Conservation (phyloP, 1,140 invertebrate species). For the Apis cerana region DNA sequence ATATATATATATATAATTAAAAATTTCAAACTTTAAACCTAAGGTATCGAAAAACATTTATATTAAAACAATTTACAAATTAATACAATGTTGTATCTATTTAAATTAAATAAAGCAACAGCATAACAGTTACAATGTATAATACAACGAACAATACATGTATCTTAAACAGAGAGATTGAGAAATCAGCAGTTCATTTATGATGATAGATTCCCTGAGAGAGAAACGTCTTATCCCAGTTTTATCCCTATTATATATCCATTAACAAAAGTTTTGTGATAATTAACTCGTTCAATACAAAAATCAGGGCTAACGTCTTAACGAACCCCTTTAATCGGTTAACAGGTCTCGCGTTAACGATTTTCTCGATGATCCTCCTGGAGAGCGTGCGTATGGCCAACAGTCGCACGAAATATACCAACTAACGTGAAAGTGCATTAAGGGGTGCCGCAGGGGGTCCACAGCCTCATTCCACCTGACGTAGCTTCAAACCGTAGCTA, state of each 20-base stretch:
- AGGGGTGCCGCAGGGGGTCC: neutral
- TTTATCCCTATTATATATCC: neutral
- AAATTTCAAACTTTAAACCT: neutral
- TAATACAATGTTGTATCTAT: too few relatives aligned
- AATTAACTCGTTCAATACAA: slow-evolving; percentile 2
- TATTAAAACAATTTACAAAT: too few relatives aligned
- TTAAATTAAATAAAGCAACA: too few relatives aligned
- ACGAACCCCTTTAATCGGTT: slow-evolving; percentile 45
- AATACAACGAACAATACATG: too few relatives aligned
- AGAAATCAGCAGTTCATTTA: too few relatives aligned
- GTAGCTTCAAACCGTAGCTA: neutral
- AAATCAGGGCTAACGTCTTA: neutral
- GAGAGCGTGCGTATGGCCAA: neutral
- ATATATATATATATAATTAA: too few relatives aligned
- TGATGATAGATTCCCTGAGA: neutral
- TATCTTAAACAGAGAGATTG: too few relatives aligned
- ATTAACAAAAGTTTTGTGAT: neutral
- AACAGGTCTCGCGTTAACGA: slow-evolving; percentile 59
- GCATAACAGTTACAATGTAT: too few relatives aligned
- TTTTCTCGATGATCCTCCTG: neutral
- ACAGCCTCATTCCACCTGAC: slow-evolving; percentile 37
- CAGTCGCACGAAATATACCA: neutral
- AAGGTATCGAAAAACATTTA: too few relatives aligned
- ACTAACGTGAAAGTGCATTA: slow-evolving; percentile 31
- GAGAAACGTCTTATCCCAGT: slow-evolving; percentile 18